A percentile compares a stretch with the other conserved stretches of the same genome.
These are phyloP conservation scores for Tamandua tetradactyla DNA, from an alignment of 2,797 vertebrate genomes.

Conservation along the genomic window DNA sequence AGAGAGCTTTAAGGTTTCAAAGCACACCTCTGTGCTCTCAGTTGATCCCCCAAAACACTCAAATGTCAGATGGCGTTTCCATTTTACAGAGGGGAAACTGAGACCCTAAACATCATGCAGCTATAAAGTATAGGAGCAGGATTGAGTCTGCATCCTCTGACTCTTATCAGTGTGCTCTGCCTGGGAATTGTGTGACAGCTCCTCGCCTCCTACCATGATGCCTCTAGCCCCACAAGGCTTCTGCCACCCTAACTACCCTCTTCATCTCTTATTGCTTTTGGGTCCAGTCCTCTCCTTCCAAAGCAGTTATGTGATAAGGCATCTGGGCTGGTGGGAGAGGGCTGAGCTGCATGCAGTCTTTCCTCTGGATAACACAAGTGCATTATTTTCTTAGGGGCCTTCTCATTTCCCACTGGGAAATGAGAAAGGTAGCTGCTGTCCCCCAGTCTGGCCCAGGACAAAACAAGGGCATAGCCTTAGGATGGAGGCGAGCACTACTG, in stretches of 20 bases:
- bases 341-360: background rate
- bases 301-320: background rate
- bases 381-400: background rate
- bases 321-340: background rate
- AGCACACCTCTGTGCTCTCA: background rate
- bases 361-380: background rate
- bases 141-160: fast-evolving
- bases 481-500: background rate
- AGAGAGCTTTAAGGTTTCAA: background rate
- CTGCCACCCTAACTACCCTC: background rate
- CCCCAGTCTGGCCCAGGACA: background rate
- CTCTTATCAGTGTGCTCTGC: background rate
- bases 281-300: background rate
- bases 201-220: background rate
- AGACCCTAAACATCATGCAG: background rate
- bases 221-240: background rate
- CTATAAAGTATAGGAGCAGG: background rate
- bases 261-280: background rate
- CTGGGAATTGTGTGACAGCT: background rate
- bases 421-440: background rate
- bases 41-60: background rate
- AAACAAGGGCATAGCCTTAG: background rate
- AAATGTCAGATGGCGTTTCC: background rate
- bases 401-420: background rate
- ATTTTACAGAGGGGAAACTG: background rate